Evolutionary conservation across 2,797 vertebrate species (phyloP).

Genomic region (Centropyge bicolor): DNA sequence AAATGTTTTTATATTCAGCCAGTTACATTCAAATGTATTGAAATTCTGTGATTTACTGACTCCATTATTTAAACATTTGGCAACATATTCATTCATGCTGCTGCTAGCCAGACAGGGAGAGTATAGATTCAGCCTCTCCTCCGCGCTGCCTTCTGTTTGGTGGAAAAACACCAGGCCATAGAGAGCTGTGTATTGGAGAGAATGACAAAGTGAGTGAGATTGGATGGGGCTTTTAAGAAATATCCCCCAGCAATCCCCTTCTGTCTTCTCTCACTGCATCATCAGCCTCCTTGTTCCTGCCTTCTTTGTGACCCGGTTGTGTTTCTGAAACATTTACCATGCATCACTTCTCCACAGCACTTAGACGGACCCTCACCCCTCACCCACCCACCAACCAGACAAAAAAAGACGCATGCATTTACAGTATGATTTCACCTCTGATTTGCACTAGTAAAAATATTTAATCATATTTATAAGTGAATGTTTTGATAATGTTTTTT

Average conservation of each 20-base stretch:
- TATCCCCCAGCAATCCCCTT: constrained; percentile 72
- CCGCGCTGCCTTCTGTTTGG: not conserved
- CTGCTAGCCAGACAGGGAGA: constrained; percentile 18
- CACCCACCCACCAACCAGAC: constrained; percentile 37
- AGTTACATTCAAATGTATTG: not conserved
- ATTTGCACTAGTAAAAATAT: not conserved
- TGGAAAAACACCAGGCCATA: constrained; percentile 11
- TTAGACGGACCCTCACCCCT: constrained; percentile 61
- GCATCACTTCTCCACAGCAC: constrained; percentile 81
- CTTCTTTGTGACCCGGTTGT: constrained; percentile 79
- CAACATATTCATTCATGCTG: constrained; percentile 23
- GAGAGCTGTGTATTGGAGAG: constrained; percentile 33
- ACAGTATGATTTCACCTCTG: not conserved
- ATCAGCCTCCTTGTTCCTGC: constrained; percentile 68
- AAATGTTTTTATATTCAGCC: too few relatives aligned
- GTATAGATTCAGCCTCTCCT: constrained; percentile 7
- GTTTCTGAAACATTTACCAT: constrained; percentile 80
- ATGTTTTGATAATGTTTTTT: not conserved
- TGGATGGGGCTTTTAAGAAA: constrained; percentile 76
- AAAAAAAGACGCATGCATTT: constrained; percentile 8
- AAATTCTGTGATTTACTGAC: not conserved
- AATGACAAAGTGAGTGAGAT: constrained; percentile 55
- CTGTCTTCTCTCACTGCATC: constrained; percentile 65
- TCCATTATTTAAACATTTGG: not conserved
- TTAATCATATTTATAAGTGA: too few relatives aligned